Evolutionary conservation across 2,888 invertebrate genomes (phyloP), one percentile per base, ranked within the genome.

Genomic region (Congeria kusceri): DNA sequence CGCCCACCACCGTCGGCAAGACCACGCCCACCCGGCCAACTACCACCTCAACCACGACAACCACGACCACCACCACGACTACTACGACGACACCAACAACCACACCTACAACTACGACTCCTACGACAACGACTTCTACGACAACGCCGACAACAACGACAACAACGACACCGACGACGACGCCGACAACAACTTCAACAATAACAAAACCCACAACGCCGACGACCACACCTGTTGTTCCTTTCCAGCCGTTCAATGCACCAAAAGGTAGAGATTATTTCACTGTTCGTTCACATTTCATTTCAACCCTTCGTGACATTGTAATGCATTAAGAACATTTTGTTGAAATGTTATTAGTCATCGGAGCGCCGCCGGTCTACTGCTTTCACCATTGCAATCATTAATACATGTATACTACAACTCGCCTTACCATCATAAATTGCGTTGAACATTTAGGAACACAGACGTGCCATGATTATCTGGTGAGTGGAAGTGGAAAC

Each of bases 381-480:
- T n/a, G n/a, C n/a, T n/a, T n/a, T n/a, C n/a, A n/a, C n/a, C n/a
- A n/a, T n/a, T n/a, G n/a, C n/a, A n/a, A n/a, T n/a, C n/a, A n/a
- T n/a, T n/a, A n/a, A n/a, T n/a, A n/a, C n/a, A n/a, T n/a, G n/a
- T n/a, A n/a, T n/a, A n/a, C n/a, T n/a, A n/a, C n/a, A n/a, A n/a
- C n/a, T n/a, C n/a, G n/a, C n/a, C n/a, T n/a, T n/a, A n/a, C n/a
- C n/a, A n/a, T n/a, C n/a, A n/a, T n/a, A n/a, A n/a, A n/a, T n/a
- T n/a, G n/a, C n/a, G n/a, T n/a, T n/a, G n/a, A 18, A 44, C 46
- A 7, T 28, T 23, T 13, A 84, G 87, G 86, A 27, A 83, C 83
- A 15, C 87, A 87, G 32, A 79, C 81, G 2, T 87, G 87, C 59
- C 87, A 86, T 46, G 86, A 86, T 67, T 85, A 86, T 61, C 62